Percentiles rank a stretch among this genome's conserved stretches.
Evolutionary conservation across 2,888 invertebrate species (phyloP).

Genomic region (Tricholauxania praeusta): DNA sequence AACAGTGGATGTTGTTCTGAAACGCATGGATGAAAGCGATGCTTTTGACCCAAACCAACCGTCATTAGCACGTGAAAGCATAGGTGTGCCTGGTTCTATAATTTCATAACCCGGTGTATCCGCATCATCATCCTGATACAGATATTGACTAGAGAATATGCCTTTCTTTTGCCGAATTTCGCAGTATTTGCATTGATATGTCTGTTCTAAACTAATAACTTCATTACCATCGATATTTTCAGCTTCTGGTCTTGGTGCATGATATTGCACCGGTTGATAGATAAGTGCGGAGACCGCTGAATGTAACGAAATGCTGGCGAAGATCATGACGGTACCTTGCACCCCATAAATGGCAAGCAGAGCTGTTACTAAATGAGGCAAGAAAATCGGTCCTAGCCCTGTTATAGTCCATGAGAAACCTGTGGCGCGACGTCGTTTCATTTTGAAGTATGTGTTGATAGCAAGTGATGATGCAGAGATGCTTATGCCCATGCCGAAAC

Average conservation of each 20-base stretch:
- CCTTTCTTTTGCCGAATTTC: conserved; percentile 56
- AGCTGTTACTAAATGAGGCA: conserved; percentile 78
- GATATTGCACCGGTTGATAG: conserved; percentile 81
- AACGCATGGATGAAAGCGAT: conserved; percentile 56
- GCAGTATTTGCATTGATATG: conserved; percentile 58
- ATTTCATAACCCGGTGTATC: conserved; percentile 77
- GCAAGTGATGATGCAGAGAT: conserved; percentile 79
- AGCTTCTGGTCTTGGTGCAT: conserved; percentile 66
- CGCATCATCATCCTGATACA: conserved; percentile 72
- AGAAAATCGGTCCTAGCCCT: conserved; percentile 78
- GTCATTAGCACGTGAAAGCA: conserved; percentile 72
- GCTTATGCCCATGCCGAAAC: conserved; percentile 74
- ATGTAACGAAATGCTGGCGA: conserved; percentile 77
- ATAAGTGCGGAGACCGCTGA: conserved; percentile 76
- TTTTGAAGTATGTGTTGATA: conserved; percentile 80
- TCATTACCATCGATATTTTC: not conserved
- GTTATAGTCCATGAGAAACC: conserved; percentile 81
- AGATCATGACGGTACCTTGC: conserved; percentile 76
- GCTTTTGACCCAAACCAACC: conserved; percentile 64
- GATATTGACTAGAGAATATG: conserved; percentile 71
- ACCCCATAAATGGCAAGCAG: conserved; percentile 75
- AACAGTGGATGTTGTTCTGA: conserved; percentile 54
- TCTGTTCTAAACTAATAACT: not conserved
- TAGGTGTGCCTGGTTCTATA: conserved; percentile 76
- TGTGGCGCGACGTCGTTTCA: conserved; percentile 77